Percentiles rank a stretch among this genome's conserved stretches.
Conservation (phyloP, 1,140 invertebrate species). For the Ganaspis sp. region DNA sequence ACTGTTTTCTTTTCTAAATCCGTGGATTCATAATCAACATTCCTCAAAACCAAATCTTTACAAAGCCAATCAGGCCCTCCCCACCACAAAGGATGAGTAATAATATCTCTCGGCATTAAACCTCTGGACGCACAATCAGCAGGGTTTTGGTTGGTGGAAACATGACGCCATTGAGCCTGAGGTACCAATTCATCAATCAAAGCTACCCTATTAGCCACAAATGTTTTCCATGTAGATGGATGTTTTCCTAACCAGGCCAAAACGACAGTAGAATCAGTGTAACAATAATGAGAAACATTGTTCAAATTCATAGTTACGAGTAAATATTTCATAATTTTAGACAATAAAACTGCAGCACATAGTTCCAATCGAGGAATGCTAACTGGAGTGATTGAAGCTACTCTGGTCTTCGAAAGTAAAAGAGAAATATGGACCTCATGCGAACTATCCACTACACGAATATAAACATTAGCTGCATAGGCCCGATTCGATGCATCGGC, state of each 20-base stretch:
- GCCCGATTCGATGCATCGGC: slow-evolving; percentile 45
- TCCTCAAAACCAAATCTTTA: background rate
- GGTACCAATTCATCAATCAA: slow-evolving; percentile 56
- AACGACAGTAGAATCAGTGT: slow-evolving; percentile 60
- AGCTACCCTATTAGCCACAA: slow-evolving; percentile 63
- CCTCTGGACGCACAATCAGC: slow-evolving; percentile 46
- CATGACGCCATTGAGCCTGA: slow-evolving; percentile 50
- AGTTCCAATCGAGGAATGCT: slow-evolving; percentile 68
- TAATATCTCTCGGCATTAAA: background rate
- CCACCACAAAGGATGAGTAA: slow-evolving; percentile 30
- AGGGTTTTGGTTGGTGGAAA: slow-evolving; percentile 55
- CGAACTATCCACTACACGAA: background rate
- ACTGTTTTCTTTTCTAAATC: background rate
- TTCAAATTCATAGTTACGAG: background rate
- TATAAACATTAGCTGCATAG: slow-evolving; percentile 47
- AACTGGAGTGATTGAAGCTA: slow-evolving; percentile 41
- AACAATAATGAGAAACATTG: slow-evolving; percentile 7
- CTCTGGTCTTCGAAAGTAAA: slow-evolving; percentile 43
- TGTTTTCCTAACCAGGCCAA: slow-evolving; percentile 61
- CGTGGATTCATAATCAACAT: background rate
- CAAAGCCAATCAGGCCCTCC: slow-evolving; percentile 30
- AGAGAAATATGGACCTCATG: background rate
- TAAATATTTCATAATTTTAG: slow-evolving; percentile 44
- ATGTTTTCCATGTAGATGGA: slow-evolving; percentile 58
- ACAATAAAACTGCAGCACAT: slow-evolving; percentile 59